Conservation (phyloP, 1,140 invertebrate genomes). For the Drosophila kurseongensis region DNA sequence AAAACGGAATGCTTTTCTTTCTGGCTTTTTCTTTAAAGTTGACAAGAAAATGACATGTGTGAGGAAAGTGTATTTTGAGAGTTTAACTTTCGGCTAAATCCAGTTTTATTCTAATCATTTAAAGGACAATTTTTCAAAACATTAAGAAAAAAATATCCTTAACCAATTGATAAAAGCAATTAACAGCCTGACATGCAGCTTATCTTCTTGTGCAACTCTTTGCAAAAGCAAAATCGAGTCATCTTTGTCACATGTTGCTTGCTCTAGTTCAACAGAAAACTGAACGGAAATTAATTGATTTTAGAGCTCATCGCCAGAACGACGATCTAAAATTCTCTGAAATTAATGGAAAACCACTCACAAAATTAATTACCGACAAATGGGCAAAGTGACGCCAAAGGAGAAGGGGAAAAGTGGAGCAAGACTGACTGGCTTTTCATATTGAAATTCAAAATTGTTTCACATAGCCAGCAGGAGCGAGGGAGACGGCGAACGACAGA, state of each 20-base stretch:
- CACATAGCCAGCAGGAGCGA: neutral
- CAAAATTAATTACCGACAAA: slow-evolving; percentile 68
- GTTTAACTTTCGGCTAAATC: neutral
- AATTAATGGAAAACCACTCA: slow-evolving; percentile 64
- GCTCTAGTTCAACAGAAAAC: slow-evolving; percentile 1
- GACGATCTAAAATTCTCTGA: slow-evolving; percentile 39
- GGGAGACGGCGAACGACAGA: neutral
- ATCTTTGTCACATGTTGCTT: slow-evolving; percentile 61
- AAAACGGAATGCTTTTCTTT: neutral
- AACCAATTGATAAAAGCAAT: no score
- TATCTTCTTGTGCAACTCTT: neutral
- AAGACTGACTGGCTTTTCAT: slow-evolving; percentile 29
- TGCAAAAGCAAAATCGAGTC: slow-evolving; percentile 7
- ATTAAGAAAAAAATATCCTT: no score
- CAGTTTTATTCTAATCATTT: no score
- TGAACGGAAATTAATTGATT: slow-evolving; percentile 67
- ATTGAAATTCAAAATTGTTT: slow-evolving; percentile 51
- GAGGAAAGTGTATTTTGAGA: neutral
- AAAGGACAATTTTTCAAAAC: no score
- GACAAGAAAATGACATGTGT: neutral
- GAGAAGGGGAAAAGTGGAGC: neutral
- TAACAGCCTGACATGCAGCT: neutral
- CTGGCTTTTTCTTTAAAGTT: neutral
- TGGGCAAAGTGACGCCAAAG: slow-evolving; percentile 10
- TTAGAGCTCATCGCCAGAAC: slow-evolving; percentile 25